phyloP scores from a whole-genome alignment of 2,797 vertebrate genomes.

The Sebastes oblongus region DNA sequence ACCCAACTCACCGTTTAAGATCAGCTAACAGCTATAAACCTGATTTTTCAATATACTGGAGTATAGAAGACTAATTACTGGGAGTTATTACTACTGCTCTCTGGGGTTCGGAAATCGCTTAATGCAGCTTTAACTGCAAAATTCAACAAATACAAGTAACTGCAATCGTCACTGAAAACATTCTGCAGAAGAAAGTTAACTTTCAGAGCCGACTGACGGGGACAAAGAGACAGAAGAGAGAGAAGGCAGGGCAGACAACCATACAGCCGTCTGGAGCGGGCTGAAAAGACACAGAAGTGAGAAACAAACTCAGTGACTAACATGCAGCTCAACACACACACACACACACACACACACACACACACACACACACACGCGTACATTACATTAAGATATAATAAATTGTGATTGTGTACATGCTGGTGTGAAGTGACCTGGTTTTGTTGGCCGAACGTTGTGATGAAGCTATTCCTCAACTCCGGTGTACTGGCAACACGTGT shows the following conservation, averaged over 20 bases:
- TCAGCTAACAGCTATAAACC: not conserved
- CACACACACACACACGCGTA: not conserved
- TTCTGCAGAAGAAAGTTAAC: constrained; percentile 1
- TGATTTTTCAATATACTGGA: not conserved
- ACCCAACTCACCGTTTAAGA: not conserved
- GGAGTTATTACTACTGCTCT: not conserved
- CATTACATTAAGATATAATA: not conserved
- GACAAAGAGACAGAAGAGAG: constrained; percentile 4
- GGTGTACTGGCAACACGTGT: not conserved
- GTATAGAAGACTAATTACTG: not conserved
- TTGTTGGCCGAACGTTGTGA: not conserved
- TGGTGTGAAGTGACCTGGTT: not conserved
- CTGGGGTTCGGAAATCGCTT: constrained; percentile 12
- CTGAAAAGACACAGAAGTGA: constrained; percentile 43
- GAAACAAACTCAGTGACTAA: constrained; percentile 25
- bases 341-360: not conserved
- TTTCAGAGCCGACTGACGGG: constrained; percentile 7
- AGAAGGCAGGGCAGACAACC: not conserved
- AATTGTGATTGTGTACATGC: not conserved
- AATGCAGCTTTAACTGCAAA: constrained; percentile 45
- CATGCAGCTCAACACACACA: constrained; percentile 18
- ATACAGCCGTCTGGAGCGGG: constrained; percentile 22
- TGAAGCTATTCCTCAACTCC: not conserved
- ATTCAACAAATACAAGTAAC: not conserved
- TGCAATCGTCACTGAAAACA: not conserved